phyloP scores from a whole-genome alignment of 2,888 invertebrate species.

The Habrosyne pyritoides region DNA sequence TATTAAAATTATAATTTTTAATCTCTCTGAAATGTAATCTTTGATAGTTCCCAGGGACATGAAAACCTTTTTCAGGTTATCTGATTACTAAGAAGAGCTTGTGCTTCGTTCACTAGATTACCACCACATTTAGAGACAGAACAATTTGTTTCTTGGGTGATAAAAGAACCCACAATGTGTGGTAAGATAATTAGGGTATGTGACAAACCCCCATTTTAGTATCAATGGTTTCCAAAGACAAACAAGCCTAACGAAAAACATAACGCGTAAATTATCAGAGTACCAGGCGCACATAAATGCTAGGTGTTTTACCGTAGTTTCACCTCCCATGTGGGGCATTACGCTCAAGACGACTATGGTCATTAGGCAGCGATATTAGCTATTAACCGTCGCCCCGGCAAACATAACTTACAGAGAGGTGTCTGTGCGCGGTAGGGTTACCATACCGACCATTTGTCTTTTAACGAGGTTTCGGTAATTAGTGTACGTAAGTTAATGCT shows the following conservation, averaged over 20 bases:
- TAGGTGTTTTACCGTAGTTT: conserved; percentile 23
- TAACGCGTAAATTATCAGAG: conserved; percentile 15
- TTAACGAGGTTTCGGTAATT: conserved; percentile 52
- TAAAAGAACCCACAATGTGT: too few species aligned
- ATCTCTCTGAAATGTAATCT: too few species aligned
- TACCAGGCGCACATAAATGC: conserved; percentile 35
- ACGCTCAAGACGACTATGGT: conserved; percentile 77
- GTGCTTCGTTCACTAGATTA: too few species aligned
- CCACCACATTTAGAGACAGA: too few species aligned
- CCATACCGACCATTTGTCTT: conserved; percentile 58
- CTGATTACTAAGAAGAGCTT: too few species aligned
- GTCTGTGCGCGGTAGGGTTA: conserved; percentile 35
- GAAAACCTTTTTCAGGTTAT: too few species aligned
- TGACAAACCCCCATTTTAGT: too few species aligned
- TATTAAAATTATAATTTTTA: too few species aligned
- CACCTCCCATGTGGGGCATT: conserved; percentile 72
- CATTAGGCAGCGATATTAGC: conserved; percentile 83
- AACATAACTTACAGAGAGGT: conserved; percentile 65
- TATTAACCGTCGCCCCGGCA: conserved; percentile 75
- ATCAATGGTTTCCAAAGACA: not conserved
- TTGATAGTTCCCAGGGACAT: too few species aligned
- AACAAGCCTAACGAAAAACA: not conserved
- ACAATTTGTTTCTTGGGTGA: too few species aligned
- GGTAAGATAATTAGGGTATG: too few species aligned
- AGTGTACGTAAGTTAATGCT: conserved; percentile 24